Evolutionary conservation across 1,140 invertebrate genomes (phyloP), one percentile per base, ranked within the genome.

Genomic region (Drosophila baimaii): DNA sequence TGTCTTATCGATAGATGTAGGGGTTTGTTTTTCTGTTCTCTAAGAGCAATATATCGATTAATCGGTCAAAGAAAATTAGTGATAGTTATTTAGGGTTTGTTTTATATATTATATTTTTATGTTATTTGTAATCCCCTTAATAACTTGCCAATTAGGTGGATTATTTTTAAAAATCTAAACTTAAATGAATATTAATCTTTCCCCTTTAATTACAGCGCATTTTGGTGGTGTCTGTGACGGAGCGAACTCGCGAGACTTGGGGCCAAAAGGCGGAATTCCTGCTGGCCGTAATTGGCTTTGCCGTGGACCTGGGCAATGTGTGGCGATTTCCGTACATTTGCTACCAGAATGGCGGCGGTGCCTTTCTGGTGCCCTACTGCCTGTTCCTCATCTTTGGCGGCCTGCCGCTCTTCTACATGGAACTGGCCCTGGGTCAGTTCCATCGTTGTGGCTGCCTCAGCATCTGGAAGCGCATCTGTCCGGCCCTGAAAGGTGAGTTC

Each of bases 381-480:
- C 93, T 98, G 51, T 98, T 98, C 95, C 93, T 98, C 85, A 93
- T 98, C 44, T 96, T 98, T 79, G 97, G 97, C 6, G 98, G 98
- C 9, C 94, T 99, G 12, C 98, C 98, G 2, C 93, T 99, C 21
- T 99, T 98, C 92, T 98, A 98, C 92, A 96, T 99, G 96, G 98
- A 99, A 92, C 91, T 98, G 75, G 97, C 98, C 2, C 93, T 99
- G 56, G 98, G 98, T 15, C 98, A 98, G 91, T 98, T 97, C 93
- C 97, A 98, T 92, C 95, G 97, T 17, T 97, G 96, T 84, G 97
- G 98, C 21, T 98, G 97, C 85, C 94, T 98, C 25, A 97, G 97
- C n/a, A 95, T 98, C 49, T 98, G 98, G 97, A 97, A 96, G 75
- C 94, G 97, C 79, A 98, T 99, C 81, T 99, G 98, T 93, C 98